Base-by-base conservation (phyloP, 2,888 invertebrate genomes). In the Heterodera filipjevi region DNA sequence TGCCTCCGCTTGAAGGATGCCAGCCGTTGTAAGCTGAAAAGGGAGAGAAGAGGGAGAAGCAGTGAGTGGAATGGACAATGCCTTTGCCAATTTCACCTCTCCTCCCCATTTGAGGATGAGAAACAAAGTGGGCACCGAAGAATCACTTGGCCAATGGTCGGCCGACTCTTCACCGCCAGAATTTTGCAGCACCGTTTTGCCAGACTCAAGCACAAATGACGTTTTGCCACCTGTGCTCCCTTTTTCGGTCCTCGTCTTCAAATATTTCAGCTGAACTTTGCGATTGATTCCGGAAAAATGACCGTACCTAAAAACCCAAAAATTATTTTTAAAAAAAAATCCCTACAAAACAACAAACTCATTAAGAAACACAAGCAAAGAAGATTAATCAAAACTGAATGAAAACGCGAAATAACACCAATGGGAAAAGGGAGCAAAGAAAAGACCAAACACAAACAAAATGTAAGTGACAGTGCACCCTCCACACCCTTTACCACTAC, bases 281-380 rank as follows among this genome's bases (percentile, higher is more conserved):
- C 99, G 93, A 92, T 99, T 99, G 88, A 99, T 99, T 68, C 99
- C 99, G 71, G 97, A 98, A 92, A 99, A 99, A 91, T 99, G 96
- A 0, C 97, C 98, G 90, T 98, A 96, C 95, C 95, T 95, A 89
- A 2, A 86, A 76, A 53, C n/a, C 27, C 0, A 27, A n/a, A 59
- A 59, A 59, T 59, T 59, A 27, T n/a, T 27, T 27, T 10, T 6
- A 59, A 27, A n/a, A 3, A 16, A 59, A 10, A 27, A 10, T 53
- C 22, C 22, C 53, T 22, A 14, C 3, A 14, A n/a, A 59, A 59
- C 59, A 59, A n/a, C n/a, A n/a, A n/a, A n/a, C n/a, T n/a, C n/a
- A n/a, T 27, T 27, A 59, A 5, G 27, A 49, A 66, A 77, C 3
- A 59, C 19, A 39, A 6, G 3, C 30, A 53, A 10, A 10, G 5